phyloP scores from a whole-genome alignment of 2,797 vertebrate species.

The Potorous gilbertii region DNA sequence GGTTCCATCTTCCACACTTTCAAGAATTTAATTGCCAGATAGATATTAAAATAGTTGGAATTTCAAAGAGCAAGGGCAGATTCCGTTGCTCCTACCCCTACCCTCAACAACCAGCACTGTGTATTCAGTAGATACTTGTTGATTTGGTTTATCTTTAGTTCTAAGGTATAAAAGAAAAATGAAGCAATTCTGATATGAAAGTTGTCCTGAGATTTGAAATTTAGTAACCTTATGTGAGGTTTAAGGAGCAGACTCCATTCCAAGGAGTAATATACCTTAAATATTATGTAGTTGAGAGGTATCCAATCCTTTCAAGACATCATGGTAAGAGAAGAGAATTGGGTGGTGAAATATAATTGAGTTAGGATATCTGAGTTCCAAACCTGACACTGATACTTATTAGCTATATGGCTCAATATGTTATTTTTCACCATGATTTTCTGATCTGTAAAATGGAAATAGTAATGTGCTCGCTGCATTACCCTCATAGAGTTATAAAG shows the following conservation, averaged over 20 bases:
- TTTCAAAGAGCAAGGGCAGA: background rate
- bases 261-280: background rate
- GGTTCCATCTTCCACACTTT: background rate
- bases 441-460: background rate
- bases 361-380: background rate
- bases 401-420: background rate
- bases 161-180: background rate
- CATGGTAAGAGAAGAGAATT: background rate
- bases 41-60: constrained; percentile 8
- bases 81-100: background rate
- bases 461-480: background rate
- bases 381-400: background rate
- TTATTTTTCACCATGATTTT: background rate
- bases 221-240: constrained; percentile 16
- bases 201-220: background rate
- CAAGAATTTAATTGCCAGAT: background rate
- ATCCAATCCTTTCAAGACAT: background rate
- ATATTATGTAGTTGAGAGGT: background rate
- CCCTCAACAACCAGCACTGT: background rate
- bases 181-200: constrained; percentile 49
- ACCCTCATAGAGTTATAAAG: background rate
- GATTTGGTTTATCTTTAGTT: background rate
- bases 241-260: constrained; percentile 27
- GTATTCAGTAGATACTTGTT: background rate
- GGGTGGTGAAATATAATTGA: background rate